These are phyloP conservation scores for Drosophila santomea DNA, from an alignment of 1,140 invertebrate genomes.

Conservation along the genomic window DNA sequence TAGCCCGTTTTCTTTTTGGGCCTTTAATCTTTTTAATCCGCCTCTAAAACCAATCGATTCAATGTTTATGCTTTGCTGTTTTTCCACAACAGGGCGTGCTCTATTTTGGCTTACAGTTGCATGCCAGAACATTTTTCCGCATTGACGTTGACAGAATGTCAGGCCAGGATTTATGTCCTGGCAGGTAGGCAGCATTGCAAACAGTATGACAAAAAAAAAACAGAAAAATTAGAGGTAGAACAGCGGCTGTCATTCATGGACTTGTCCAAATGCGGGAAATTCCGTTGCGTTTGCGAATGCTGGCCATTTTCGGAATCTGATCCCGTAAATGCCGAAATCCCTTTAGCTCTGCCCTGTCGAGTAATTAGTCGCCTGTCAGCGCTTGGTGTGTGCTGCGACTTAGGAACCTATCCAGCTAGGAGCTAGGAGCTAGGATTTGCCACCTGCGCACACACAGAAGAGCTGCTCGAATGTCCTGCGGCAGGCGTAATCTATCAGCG, in stretches of 20 bases:
- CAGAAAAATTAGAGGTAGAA: constrained; percentile 5
- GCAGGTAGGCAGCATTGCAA: constrained; percentile 16
- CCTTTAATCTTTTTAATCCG: constrained; percentile 3
- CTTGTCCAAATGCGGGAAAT: constrained; percentile 44
- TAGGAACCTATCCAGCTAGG: constrained; percentile 7
- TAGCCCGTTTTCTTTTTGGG: not conserved
- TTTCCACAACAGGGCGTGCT: constrained; percentile 27
- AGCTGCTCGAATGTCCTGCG: constrained; percentile 25
- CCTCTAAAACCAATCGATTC: constrained; percentile 5
- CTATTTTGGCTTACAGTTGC: constrained; percentile 30
- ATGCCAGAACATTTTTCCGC: constrained; percentile 19
- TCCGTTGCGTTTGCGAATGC: constrained; percentile 30
- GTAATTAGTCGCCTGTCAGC: constrained; percentile 53
- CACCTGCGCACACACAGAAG: constrained; percentile 34
- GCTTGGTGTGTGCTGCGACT: constrained; percentile 45
- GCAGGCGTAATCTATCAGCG: constrained; percentile 45
- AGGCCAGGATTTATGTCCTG: constrained; percentile 34
- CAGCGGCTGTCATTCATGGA: constrained; percentile 43
- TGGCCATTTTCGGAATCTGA: constrained; percentile 34
- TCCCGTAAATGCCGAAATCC: constrained; percentile 47
- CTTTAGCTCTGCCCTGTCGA: constrained; percentile 32
- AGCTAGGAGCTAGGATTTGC: constrained; percentile 9
- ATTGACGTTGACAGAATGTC: constrained; percentile 49
- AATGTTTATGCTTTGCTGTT: constrained; percentile 17
- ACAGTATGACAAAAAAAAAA: constrained; percentile 16